These are phyloP conservation scores for Pararge aegeria DNA, from an alignment of 1,140 invertebrate genomes.

Conservation along the genomic window DNA sequence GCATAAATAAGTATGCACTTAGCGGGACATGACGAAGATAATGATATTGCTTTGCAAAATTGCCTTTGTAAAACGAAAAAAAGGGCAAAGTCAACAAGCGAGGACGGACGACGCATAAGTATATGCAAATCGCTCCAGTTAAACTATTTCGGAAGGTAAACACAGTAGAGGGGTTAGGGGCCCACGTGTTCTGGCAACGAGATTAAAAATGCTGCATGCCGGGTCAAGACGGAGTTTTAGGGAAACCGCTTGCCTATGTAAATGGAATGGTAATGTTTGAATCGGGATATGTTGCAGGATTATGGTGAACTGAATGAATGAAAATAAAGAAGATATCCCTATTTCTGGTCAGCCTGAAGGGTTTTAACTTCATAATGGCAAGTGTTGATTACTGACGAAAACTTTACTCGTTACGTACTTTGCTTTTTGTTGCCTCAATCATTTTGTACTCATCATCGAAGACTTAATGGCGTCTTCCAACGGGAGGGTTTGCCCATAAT, in stretches of 20 bases:
- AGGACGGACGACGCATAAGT: constrained; percentile 72
- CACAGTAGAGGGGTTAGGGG: constrained; percentile 47
- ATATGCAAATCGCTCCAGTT: constrained; percentile 77
- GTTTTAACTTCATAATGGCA: too few species aligned
- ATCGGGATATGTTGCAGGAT: constrained; percentile 47
- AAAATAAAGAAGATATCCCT: too few species aligned
- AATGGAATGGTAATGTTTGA: constrained; percentile 74
- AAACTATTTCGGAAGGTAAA: constrained; percentile 78
- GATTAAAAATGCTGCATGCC: constrained; percentile 74
- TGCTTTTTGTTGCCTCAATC: too few species aligned
- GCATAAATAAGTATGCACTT: background rate
- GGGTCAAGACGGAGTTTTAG: constrained; percentile 69
- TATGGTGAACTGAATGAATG: constrained; percentile 37
- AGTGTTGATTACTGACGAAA: too few species aligned
- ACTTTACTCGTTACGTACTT: too few species aligned
- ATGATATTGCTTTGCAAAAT: constrained; percentile 36
- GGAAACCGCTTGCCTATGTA: constrained; percentile 73
- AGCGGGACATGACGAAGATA: constrained; percentile 1
- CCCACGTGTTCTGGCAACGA: constrained; percentile 67
- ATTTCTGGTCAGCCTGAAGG: too few species aligned
- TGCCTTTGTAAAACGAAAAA: constrained; percentile 45
- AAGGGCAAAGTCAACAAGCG: constrained; percentile 68
- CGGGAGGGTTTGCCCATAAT: too few species aligned
- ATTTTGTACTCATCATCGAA: too few species aligned
- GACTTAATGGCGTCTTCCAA: too few species aligned